Percentiles rank a stretch among this genome's conserved stretches.
Evolutionary conservation across 2,113 vertebrate genomes (phyloP).

Genomic region (Callionymus lyra): DNA sequence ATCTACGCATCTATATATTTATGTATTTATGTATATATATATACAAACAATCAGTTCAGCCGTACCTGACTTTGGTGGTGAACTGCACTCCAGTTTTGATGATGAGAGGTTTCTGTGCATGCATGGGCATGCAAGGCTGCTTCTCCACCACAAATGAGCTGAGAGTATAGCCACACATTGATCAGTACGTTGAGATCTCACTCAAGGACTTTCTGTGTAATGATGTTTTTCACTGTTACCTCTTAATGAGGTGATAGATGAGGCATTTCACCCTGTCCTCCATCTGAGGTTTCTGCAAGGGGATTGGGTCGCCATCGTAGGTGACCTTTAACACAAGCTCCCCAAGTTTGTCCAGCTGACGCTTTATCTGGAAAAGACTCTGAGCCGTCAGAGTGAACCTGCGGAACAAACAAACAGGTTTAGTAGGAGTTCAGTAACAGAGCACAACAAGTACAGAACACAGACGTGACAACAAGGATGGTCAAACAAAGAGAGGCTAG

Average conservation of each 20-base stretch:
- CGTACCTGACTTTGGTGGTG: slow-evolving; percentile 92
- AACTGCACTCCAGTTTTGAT: slow-evolving; percentile 95
- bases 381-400: slow-evolving; percentile 88
- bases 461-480: too few species aligned
- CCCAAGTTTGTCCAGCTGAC: slow-evolving; percentile 88
- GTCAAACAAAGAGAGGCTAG: too few species aligned
- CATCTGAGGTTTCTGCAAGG: slow-evolving; percentile 79
- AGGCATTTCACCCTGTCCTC: slow-evolving; percentile 83
- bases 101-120: slow-evolving; percentile 89
- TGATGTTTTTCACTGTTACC: slow-evolving; percentile 53
- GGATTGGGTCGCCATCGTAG: slow-evolving; percentile 88
- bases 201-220: too few species aligned
- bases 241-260: slow-evolving; percentile 86
- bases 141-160: slow-evolving; percentile 94
- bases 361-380: slow-evolving; percentile 92
- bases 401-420: not conserved
- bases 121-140: slow-evolving; percentile 95
- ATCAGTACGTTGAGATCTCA: too few species aligned
- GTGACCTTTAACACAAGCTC: slow-evolving; percentile 87
- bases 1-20: too few species aligned
- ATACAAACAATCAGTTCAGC: too few species aligned
- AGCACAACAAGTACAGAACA: too few species aligned
- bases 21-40: too few species aligned
- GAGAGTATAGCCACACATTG: slow-evolving; percentile 9
- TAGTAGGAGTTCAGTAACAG: too few species aligned